Conservation (phyloP, 2,113 vertebrate species). For the Edolisoma coerulescens region DNA sequence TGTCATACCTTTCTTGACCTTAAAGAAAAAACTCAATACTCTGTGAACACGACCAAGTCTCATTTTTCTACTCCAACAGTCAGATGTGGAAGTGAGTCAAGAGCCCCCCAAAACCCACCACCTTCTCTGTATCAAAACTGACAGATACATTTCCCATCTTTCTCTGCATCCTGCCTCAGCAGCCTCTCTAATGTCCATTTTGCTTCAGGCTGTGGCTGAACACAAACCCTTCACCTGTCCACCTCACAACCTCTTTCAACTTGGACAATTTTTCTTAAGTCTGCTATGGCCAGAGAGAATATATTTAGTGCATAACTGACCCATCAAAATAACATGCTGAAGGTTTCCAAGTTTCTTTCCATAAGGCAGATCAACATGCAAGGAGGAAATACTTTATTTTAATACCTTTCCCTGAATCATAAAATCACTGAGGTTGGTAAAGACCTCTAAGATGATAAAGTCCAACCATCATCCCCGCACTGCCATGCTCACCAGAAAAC, state of each 20-base stretch:
- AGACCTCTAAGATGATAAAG: background rate
- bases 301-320: background rate
- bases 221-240: background rate
- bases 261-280: background rate
- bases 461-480: background rate
- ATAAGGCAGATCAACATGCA: background rate
- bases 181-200: background rate
- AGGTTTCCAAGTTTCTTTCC: background rate
- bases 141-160: background rate
- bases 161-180: background rate
- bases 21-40: background rate
- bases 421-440: background rate
- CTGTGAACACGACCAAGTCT: background rate
- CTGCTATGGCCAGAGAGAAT: background rate
- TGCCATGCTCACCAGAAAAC: rapidly evolving
- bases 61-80: background rate
- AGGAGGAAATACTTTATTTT: background rate
- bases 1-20: background rate
- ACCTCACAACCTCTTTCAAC: background rate
- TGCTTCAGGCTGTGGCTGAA: background rate
- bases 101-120: background rate
- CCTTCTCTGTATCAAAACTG: background rate
- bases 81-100: background rate
- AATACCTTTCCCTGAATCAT: background rate
- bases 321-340: background rate